A percentile compares a stretch with the other conserved stretches of the same genome.
Conservation (phyloP, 1,140 invertebrate species). For the Ceratoteleas bidentatus region DNA sequence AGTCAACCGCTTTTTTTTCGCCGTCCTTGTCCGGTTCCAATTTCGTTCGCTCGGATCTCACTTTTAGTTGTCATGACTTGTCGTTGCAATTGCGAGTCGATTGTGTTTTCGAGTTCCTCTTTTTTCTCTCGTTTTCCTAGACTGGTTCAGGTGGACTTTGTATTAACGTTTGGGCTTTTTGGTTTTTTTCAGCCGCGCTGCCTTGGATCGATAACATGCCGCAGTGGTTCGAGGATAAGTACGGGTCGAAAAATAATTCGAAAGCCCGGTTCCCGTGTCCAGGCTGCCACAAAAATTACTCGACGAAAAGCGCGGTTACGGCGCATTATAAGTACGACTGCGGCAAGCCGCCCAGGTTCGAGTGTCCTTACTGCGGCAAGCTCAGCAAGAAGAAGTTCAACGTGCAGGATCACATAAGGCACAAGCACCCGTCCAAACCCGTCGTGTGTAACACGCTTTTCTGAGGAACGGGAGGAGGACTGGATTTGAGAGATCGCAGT, state of each 20-base stretch:
- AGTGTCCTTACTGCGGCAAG: constrained; percentile 83
- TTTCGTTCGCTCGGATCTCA: not conserved
- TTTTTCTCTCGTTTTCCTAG: not conserved
- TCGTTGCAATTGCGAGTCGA: not conserved
- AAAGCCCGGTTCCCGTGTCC: constrained; percentile 79
- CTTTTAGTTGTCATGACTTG: not conserved
- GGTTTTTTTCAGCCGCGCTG: constrained; percentile 71
- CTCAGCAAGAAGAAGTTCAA: constrained; percentile 82
- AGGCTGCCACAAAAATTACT: constrained; percentile 83
- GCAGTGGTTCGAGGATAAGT: constrained; percentile 69
- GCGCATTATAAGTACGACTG: constrained; percentile 83
- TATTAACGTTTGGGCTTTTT: constrained; percentile 54
- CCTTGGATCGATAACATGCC: constrained; percentile 63
- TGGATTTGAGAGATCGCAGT: not conserved
- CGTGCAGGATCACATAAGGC: constrained; percentile 80
- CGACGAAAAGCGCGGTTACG: constrained; percentile 83
- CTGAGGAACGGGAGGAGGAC: constrained; percentile 45
- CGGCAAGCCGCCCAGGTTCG: constrained; percentile 80
- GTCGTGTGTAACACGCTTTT: constrained; percentile 57
- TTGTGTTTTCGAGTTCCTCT: not conserved
- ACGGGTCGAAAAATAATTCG: constrained; percentile 54
- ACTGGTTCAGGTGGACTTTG: constrained; percentile 2
- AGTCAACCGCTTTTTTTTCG: not conserved
- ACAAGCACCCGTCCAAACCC: constrained; percentile 63
- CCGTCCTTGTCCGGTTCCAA: not conserved